These are phyloP conservation scores for Datnioides undecimradiatus DNA, from an alignment of 2,113 vertebrate species.

Conservation along the genomic window DNA sequence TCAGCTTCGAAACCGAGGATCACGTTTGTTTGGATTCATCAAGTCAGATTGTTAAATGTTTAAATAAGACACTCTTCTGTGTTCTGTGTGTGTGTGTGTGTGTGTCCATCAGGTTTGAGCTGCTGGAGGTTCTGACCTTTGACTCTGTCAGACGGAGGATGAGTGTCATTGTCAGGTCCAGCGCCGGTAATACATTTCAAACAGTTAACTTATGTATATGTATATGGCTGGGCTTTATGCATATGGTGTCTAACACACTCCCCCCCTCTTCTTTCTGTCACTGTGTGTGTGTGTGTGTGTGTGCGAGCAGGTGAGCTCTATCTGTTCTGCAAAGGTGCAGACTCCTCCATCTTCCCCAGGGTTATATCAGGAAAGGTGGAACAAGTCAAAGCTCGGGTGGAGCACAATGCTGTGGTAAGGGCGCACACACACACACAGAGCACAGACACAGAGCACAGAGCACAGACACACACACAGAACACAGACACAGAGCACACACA, in stretches of 20 bases:
- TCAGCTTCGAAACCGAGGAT: neutral
- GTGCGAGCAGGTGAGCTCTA: slow-evolving; percentile 88
- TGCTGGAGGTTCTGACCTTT: slow-evolving; percentile 93
- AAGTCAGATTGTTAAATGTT: neutral
- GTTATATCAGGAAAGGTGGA: slow-evolving; percentile 95
- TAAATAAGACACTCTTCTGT: neutral
- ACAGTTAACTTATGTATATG: neutral
- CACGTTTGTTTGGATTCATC: neutral
- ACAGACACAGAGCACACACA: neutral
- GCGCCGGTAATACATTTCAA: slow-evolving; percentile 83
- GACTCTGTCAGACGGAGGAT: slow-evolving; percentile 96
- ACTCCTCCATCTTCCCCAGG: slow-evolving; percentile 96
- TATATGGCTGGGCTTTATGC: neutral
- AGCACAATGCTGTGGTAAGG: slow-evolving; percentile 97
- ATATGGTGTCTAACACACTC: neutral
- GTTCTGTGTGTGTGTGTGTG: slow-evolving; percentile 1
- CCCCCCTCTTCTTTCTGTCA: neutral
- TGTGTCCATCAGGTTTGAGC: slow-evolving; percentile 87
- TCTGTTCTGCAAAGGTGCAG: slow-evolving; percentile 97
- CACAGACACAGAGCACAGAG: no score
- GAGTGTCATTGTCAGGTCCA: slow-evolving; percentile 93
- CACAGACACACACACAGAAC: slow-evolving; percentile 14
- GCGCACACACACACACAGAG: slow-evolving; percentile 8
- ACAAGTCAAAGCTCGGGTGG: slow-evolving; percentile 90
- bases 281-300: slow-evolving; percentile 7